Base-by-base conservation (phyloP, 2,113 vertebrate genomes). In the Tonatia bakeri region DNA sequence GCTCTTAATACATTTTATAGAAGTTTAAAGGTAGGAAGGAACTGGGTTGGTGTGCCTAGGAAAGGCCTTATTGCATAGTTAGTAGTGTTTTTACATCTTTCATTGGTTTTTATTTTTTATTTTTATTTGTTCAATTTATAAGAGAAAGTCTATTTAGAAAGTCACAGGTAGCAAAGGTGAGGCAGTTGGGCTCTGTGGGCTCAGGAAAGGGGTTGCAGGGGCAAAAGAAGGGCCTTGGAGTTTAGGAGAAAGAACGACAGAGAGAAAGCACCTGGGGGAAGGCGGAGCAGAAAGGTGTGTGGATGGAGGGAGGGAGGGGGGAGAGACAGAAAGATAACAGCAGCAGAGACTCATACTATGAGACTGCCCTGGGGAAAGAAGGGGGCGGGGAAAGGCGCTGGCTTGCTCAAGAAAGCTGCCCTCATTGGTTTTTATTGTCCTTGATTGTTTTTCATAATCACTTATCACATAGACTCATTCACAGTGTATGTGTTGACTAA, bases 401-500 rank as follows among this genome's bases (percentile, higher is more conserved):
- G 65, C 31, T 33, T 36, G 3, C 65, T 69, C 65, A 69, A 72
- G 70, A 73, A 43, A 73, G 72, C 36, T 24, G 12, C 22, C 70
- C 33, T 36, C 54, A 47, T 70, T 86, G 45, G 28, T 19, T 94
- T 94, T 93, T 80, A 65, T 94, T 40, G 33, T 47, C 43, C 54
- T 97, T 72, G 64, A 86, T 90, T 80, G 26, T 91, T 95, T 95
- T 81, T 92, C 80, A 56, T 28, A 83, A 76, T 12, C 65, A 50
- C 65, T 89, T 96, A 40, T 26, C 61, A 67, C 22, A 47, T 67
- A 43, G 1, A 86, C 73, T 70, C 8, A 59, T 83, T 96, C 76
- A 90, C 20, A 45, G 59, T 94, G 43, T 89, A 1, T 87, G 20
- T 90, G 94, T 85, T 94, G 89, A 96, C 24, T 94, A 38, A 77